Evolutionary conservation across 2,888 invertebrate species (phyloP), one percentile per base, ranked within the genome.

Genomic region (Dyspetes luteomarginatus): DNA sequence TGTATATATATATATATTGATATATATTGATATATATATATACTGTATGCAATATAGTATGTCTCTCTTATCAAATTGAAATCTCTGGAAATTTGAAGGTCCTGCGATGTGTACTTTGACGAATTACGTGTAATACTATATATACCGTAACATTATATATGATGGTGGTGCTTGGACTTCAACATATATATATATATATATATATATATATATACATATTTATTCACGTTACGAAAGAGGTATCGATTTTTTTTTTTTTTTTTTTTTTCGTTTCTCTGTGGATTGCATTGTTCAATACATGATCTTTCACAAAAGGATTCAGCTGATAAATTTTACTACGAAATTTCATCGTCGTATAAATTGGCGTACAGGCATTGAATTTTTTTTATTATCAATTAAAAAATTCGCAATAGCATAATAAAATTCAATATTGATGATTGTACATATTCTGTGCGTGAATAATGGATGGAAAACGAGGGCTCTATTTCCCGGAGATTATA

Each of bases 101-200:
- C 30, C 45, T 62, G 74, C 65, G 65, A 75, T 71, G 41, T 71
- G 62, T 58, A 41, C 74, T 65, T 71, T 64, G 43, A 58, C 62
- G 17, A 26, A 64, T 68, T 56, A 52, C 69, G 22, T 69, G 68
- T 65, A 67, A 50, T 36, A n/a, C 17, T 55, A 41, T 24, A 7
- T 43, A 26, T 45, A 15, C 17, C 26, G 3, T 9, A 24, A 36
- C 62, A 60, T 30, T 67, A 73, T 67, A 60, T 60, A 80, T 72
- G 24, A 77, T 80, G 64, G 50, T 82, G 80, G 80, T 83, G 78
- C 81, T 76, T 83, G 78, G 75, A 83, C 64, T 74, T 83, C 79
- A 82, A 78, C 68, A 69, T 82, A 71, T 77, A 81, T 62, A 43
- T 72, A 80, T 72, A 65, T 50, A 60, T 72, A 12, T 19, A 17